These are phyloP conservation scores for Parasteatoda lunata DNA, from an alignment of 2,888 invertebrate genomes.

Conservation along the genomic window DNA sequence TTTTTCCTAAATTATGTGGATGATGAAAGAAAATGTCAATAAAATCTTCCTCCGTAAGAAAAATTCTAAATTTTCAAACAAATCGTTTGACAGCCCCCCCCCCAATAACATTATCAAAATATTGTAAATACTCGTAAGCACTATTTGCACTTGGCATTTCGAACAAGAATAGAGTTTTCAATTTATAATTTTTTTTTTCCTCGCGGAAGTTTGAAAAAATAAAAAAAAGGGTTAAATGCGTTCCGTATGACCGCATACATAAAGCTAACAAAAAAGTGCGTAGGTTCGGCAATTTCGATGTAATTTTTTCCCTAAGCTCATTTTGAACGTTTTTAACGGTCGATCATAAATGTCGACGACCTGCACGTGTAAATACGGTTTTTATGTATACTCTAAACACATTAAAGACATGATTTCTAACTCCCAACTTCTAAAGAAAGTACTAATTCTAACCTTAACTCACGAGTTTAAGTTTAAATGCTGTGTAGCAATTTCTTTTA, in stretches of 20 bases:
- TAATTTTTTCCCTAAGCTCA: slow-evolving; percentile 3
- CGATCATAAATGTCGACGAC: slow-evolving; percentile 51
- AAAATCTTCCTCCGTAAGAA: too few species aligned
- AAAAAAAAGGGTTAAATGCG: slow-evolving; percentile 6
- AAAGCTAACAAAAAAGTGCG: slow-evolving; percentile 17
- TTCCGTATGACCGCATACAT: slow-evolving; percentile 40
- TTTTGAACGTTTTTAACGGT: slow-evolving; percentile 27
- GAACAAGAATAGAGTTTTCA: background rate
- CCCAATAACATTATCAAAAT: too few species aligned
- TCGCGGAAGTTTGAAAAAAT: slow-evolving; percentile 51
- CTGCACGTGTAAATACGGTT: slow-evolving; percentile 32
- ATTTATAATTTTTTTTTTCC: background rate
- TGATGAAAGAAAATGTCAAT: too few species aligned
- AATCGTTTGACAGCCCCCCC: too few species aligned
- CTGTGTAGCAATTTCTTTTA: background rate
- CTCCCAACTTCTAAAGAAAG: background rate
- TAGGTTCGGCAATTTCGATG: background rate
- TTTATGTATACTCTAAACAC: slow-evolving; percentile 26
- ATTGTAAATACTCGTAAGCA: too few species aligned
- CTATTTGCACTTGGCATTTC: background rate
- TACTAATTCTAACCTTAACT: background rate
- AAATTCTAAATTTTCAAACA: too few species aligned
- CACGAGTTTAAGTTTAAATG: background rate
- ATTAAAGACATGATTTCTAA: slow-evolving; percentile 40
- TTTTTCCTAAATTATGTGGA: too few species aligned